Evolutionary conservation across 1,140 invertebrate genomes (phyloP).

Genomic region (Eciton burchellii): DNA sequence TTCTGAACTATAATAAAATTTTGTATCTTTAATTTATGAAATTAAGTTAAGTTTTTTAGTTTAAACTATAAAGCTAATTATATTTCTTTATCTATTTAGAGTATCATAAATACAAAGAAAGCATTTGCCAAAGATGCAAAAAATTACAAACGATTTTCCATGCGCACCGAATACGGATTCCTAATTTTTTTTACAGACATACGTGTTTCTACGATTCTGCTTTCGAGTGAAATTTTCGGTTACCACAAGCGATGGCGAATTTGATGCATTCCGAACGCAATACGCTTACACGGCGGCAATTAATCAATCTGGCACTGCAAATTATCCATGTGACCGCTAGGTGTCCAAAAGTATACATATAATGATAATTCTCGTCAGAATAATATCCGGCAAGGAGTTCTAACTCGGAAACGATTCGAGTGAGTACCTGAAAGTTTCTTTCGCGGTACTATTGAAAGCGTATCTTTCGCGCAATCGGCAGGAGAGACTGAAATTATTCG

Average conservation of each 20-base stretch:
- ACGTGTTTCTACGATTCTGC: constrained; percentile 17
- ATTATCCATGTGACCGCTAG: constrained; percentile 82
- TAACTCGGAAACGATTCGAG: neutral
- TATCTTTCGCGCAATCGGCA: constrained; percentile 50
- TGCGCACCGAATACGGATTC: neutral
- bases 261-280: constrained; percentile 70
- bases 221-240: constrained; percentile 85
- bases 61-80: too few species aligned
- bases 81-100: too few species aligned
- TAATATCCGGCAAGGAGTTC: neutral
- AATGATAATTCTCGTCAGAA: constrained; percentile 76
- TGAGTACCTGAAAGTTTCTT: neutral
- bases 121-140: too few species aligned
- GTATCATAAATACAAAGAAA: too few species aligned
- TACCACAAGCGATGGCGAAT: constrained; percentile 85
- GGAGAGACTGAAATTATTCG: constrained; percentile 88
- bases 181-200: neutral
- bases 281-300: constrained; percentile 75
- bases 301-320: constrained; percentile 72
- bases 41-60: too few species aligned
- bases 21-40: too few species aligned
- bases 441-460: neutral
- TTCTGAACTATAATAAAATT: too few species aligned
- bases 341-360: constrained; percentile 84
- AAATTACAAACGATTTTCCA: too few species aligned